Conservation (phyloP, 2,888 invertebrate genomes). For the Catocala sponsa region DNA sequence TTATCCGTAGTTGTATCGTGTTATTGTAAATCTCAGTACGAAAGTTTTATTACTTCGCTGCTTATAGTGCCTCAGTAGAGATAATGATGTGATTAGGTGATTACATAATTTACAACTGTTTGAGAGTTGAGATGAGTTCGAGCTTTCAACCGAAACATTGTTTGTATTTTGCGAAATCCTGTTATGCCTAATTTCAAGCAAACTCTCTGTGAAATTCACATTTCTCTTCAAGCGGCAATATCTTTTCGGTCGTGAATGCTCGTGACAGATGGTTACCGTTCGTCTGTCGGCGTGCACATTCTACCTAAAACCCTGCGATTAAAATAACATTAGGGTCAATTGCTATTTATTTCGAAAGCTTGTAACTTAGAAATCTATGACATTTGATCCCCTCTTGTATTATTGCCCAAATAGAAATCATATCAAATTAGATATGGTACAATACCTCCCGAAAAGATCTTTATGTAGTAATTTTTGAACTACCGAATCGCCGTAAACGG, state of each 20-base stretch:
- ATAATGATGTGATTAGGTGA: too few species aligned
- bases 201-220: conserved; percentile 13
- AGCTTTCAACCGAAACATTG: too few species aligned
- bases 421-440: conserved; percentile 46
- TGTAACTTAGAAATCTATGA: conserved; percentile 42
- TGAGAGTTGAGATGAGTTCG: too few species aligned
- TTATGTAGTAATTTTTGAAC: conserved; percentile 1
- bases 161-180: conserved; percentile 1
- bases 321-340: conserved; percentile 46
- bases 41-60: too few species aligned
- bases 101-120: too few species aligned
- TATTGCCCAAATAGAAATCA: conserved; percentile 52
- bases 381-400: conserved; percentile 52
- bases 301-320: conserved; percentile 40
- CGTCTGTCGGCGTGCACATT: conserved; percentile 27
- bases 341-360: conserved; percentile 47
- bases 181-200: conserved; percentile 13
- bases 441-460: conserved; percentile 24
- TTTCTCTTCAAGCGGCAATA: conserved; percentile 19
- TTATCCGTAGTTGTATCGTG: too few species aligned
- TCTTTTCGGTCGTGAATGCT: conserved; percentile 16
- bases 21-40: too few species aligned
- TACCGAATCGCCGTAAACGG: too few species aligned
- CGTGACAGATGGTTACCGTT: conserved; percentile 45
- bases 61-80: too few species aligned